Evolutionary conservation across 1,140 invertebrate genomes (phyloP), one percentile per base, ranked within the genome.

Genomic region (Phocides pigmalion): DNA sequence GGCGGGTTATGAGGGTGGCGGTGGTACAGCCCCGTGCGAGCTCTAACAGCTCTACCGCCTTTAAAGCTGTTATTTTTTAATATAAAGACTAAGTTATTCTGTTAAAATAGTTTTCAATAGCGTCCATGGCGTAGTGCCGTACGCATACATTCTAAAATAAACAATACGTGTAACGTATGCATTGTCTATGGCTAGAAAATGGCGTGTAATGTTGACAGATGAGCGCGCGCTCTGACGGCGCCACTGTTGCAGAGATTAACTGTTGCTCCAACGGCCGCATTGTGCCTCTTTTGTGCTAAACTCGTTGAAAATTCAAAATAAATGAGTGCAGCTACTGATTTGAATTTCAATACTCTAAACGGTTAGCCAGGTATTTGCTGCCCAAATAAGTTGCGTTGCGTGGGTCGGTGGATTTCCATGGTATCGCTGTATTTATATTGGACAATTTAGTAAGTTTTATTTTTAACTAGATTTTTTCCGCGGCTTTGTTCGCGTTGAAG

Each of bases 261-360:
- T 87, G 87, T 89, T 87, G 82, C 81, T 86, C 83, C 87, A 89
- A 89, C 87, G 72, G 66, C 62, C 61, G 71, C 72, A 81, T 89
- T 89, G 84, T 87, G 44, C 35, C 25, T 62, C 72, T 71, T 81
- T 87, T 87, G 84, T 89, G 54, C 17, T 20, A 66, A 75, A 78
- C 82, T 82, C 72, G 81, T 81, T 75, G 59, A 71, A 79, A 85
- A 87, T 87, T 82, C 82, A 78, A 82, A 87, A 85, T 84, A 82
- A 85, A 86, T 82, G 80, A 75, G 72, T 67, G 61, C 72, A 54
- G 87, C 87, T 89, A 87, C 87, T 84, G 84, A 89, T 89, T 89
- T 82, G 76, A 85, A 89, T 89, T 78, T 86, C 76, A 89, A 89
- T 82, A 67, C 73, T 70, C 81, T 82, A 81, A 84, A 87, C 84